Evolutionary conservation across 2,888 invertebrate genomes (phyloP), one percentile per base, ranked within the genome.

Genomic region (Microplitis manilae): DNA sequence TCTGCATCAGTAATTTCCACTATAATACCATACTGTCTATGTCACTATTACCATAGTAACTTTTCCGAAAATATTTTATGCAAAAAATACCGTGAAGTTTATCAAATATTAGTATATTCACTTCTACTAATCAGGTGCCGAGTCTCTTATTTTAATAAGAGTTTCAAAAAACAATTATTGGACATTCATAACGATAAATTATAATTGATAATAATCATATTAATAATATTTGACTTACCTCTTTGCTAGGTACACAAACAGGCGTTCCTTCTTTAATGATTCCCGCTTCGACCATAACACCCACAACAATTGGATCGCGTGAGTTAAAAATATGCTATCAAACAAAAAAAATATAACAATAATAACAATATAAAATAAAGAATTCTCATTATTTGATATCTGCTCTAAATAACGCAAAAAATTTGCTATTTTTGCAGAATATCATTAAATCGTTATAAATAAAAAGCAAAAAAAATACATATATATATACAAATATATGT

Each of bases 231-330:
- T 15, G 15, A 91, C 92, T 92, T 89, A 97, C 97, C 90, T 98
- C 98, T 93, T 97, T 96, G 88, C 94, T 95, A 77, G 98, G 98
- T 73, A 99, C 99, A 91, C 99, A 99, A 73, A 99, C 93, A 0
- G 99, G 99, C 0, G 99, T 99, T 76, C 99, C 99, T 86, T 97
- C 96, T 90, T 96, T 98, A 67, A 99, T 92, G 78, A 98, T 94
- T 62, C 99, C 99, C 38, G 96, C 97, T 89, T 99, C 99, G 0
- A 99, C 94, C 91, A 95, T 95, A 1, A 99, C 97, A 65, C 99
- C 99, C 86, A 96, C 93, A 30, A 99, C 97, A 90, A 99, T 99
- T 7, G 99, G 99, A 91, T 99, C 98, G 79, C 99, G 94, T 7
- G 97, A 96, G 91, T 99, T 99, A 93, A 99, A 99, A 87, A 99